Conservation (phyloP, 2,113 vertebrate genomes). For the Atractosteus spatula region DNA sequence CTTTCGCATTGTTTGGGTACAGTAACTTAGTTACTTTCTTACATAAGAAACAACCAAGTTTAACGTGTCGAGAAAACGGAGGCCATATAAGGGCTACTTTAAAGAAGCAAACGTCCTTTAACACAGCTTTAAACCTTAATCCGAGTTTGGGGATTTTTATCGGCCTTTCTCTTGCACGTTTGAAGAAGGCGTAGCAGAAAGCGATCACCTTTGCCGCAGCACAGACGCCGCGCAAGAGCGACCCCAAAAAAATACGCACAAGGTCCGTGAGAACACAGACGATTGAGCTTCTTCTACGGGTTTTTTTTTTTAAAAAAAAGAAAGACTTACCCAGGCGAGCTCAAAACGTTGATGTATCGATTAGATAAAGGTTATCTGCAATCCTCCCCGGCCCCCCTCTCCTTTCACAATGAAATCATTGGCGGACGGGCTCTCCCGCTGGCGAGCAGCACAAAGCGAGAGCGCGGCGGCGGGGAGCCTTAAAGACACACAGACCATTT, state of each 20-base stretch:
- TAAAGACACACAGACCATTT: constrained; percentile 65
- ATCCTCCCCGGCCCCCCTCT: constrained; percentile 2
- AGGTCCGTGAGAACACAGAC: background rate
- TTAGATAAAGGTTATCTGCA: background rate
- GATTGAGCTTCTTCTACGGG: background rate
- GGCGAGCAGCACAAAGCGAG: constrained; percentile 60
- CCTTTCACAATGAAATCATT: constrained; percentile 19
- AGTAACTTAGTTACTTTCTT: too few relatives aligned
- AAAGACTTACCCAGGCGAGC: background rate
- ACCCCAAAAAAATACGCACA: background rate
- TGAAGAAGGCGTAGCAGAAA: background rate
- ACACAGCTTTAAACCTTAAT: too few relatives aligned
- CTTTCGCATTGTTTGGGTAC: too few relatives aligned
- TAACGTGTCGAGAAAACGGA: too few relatives aligned
- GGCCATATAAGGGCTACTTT: too few relatives aligned
- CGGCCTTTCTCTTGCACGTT: background rate
- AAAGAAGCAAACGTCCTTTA: too few relatives aligned
- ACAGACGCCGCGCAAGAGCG: constrained; percentile 15
- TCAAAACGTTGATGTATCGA: constrained; percentile 15
- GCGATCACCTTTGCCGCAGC: constrained; percentile 7
- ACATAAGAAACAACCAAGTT: too few relatives aligned
- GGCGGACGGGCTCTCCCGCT: constrained; percentile 19
- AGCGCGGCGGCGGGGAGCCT: constrained; percentile 55
- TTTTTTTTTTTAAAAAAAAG: background rate
- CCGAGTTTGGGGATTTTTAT: too few relatives aligned